Evolutionary conservation across 2,888 invertebrate species (phyloP), one percentile per base, ranked within the genome.

Genomic region (Pandemis heparana): DNA sequence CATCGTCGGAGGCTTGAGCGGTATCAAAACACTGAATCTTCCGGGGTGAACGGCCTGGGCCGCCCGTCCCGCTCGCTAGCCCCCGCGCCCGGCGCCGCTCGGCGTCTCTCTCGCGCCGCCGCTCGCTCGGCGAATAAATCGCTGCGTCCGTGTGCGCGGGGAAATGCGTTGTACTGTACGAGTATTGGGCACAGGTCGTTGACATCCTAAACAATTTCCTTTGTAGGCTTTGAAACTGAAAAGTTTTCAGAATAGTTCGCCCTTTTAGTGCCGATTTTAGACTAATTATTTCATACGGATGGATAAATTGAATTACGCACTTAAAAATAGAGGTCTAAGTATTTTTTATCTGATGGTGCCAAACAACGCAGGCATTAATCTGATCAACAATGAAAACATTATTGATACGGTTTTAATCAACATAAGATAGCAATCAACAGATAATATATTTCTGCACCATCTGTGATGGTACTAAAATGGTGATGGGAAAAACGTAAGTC

Each of bases 21-120:
- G 91, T 93, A 94, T 94, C 94, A 94, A 94, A 94, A 94, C 94
- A 94, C 89, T 93, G 93, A 89, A 93, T 95, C 92, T 94, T 93
- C 92, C 94, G 94, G 93, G 94, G 94, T 95, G 90, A 92, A 92
- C 85, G 94, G 82, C 93, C 94, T 83, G 82, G 78, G 81, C 81
- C 78, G 83, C 86, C 86, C 87, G 85, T 85, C 83, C 85, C 88
- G 85, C 88, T 85, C 86, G 83, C 85, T 85, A 85, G 84, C 85
- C 85, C 85, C 80, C 80, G 81, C 63, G 59, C 63, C 70, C 65
- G 53, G 73, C 74, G 48, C 62, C 67, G 61, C 66, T 56, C 66
- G 63, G 78, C 80, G 79, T 85, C 89, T 79, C 88, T 84, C 87
- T 83, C 89, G 85, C 79, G 85, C 85, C 87, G 81, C 83, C 83